Evolutionary conservation across 2,888 invertebrate genomes (phyloP), one percentile per base, ranked within the genome.

Genomic region (Neoascia interrupta): DNA sequence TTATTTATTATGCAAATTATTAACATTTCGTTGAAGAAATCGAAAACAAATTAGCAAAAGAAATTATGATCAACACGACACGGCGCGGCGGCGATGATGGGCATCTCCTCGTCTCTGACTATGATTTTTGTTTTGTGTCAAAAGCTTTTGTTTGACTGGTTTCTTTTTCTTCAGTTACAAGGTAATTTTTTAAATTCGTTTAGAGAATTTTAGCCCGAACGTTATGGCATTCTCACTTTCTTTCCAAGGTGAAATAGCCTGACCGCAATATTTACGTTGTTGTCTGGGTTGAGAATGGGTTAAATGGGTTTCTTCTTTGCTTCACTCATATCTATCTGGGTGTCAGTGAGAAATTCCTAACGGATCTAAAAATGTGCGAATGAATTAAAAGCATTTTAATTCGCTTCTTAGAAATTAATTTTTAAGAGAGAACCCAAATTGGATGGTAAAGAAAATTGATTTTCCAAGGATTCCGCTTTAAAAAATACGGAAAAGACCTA

Each of bases 141-240:
- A 36, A 36, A 15, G 1, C 5, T 16, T 18, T 39, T 13, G 34
- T 4, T 45, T 16, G 34, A 6, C n/a, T n/a, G n/a, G 3, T 31
- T 31, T 31, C 31, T 31, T n/a, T 31, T 31, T 26, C 8, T 4
- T 8, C 63, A 23, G 13, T 34, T 47, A 49, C 19, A 18, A 19
- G n/a, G n/a, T n/a, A n/a, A n/a, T n/a, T n/a, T n/a, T n/a, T n/a
- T n/a, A n/a, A n/a, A n/a, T n/a, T n/a, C n/a, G 11, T 58, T 53
- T 54, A 37, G 0, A n/a, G 21, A 31, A 13, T 63, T 36, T 13
- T 51, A 23, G 58, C 47, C 54, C 58, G 54, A 45, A 34, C 45
- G n/a, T 54, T 56, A 28, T 39, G 49, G 18, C 45, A 60, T 79
- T 79, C 60, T 73, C 73, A 79, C 79, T 79, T 79, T 79, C 79